These are phyloP conservation scores for Artibeus jamaicensis DNA, from an alignment of 2,797 vertebrate species.

Conservation along the genomic window DNA sequence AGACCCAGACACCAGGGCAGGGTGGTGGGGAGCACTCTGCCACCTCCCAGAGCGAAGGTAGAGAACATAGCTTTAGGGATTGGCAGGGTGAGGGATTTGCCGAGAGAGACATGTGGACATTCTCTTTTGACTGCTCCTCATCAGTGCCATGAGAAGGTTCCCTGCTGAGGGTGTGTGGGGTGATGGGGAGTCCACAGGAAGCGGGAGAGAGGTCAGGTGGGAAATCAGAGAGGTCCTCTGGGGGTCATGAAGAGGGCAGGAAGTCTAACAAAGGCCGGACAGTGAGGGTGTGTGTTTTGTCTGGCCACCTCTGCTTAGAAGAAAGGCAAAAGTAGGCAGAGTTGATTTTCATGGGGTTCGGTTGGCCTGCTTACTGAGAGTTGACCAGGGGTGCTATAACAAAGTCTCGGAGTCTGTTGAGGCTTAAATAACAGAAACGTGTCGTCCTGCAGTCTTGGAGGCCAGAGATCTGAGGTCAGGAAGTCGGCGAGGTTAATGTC, in stretches of 20 bases:
- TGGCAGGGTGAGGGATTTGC: not conserved
- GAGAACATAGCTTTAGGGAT: not conserved
- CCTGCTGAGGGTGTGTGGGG: no score
- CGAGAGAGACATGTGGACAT: not conserved
- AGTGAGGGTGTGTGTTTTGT: not conserved
- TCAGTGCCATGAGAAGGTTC: not conserved
- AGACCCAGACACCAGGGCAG: no score
- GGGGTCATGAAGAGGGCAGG: not conserved
- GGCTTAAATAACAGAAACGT: not conserved
- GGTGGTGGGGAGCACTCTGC: not conserved
- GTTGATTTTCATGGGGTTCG: not conserved
- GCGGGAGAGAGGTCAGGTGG: fast-evolving
- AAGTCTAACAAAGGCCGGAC: not conserved
- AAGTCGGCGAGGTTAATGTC: not conserved
- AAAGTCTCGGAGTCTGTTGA: not conserved
- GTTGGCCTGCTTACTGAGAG: not conserved
- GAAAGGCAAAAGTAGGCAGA: not conserved
- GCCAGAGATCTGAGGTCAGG: not conserved
- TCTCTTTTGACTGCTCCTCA: not conserved
- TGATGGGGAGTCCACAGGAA: not conserved
- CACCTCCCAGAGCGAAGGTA: not conserved
- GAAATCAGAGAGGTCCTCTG: not conserved
- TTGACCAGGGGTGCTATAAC: fast-evolving
- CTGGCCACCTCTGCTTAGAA: not conserved
- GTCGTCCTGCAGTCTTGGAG: not conserved